Base-by-base conservation (phyloP, 2,888 invertebrate species). In the Oxyscelio sp. region DNA sequence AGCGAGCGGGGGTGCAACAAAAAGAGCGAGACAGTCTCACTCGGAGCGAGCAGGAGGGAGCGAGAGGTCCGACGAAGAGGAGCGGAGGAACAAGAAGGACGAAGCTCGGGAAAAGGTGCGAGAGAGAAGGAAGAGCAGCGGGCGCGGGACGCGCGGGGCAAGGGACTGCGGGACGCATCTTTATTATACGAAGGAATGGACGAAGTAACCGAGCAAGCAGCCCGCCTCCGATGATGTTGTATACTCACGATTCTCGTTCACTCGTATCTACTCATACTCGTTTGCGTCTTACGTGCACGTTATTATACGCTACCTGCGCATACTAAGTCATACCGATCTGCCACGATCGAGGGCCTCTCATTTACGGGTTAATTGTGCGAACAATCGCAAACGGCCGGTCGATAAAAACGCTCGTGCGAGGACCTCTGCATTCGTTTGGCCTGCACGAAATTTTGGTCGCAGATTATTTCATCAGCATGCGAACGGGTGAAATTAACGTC, bases 121-220 rank as follows among this genome's bases (percentile, higher is more conserved):
- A 87, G 86, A 85, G 75, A 71, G 81, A 77, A 82, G 58, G 54
- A 65, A 21, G 17, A 34, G 63, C 34, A 65, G 66, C 50, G 59
- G 48, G 17, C 81, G 50, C 59, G 70, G 54, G 58, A 65, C 74
- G 66, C 31, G 68, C 61, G 78, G 63, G 71, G 74, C 83, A 81
- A 50, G 81, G 85, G 74, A 87, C 87, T 86, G 86, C 87, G 87
- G 91, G 91, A 92, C 92, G 93, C 91, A 92, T 93, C 93, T 93
- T 93, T 93, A 93, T 93, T 93, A 93, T 92, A 92, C 91, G 90
- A 90, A 89, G 89, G 90, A 88, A 90, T 88, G 88, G 90, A 88
- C 89, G 85, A 84, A 90, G 90, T 88, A 91, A 91, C 90, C 89
- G 87, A 87, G 88, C 89, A 83, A 88, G 88, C 85, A 89, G 85